Evolutionary conservation across 1,140 invertebrate species (phyloP), one percentile per base, ranked within the genome.

Genomic region (Cylas formicarius): DNA sequence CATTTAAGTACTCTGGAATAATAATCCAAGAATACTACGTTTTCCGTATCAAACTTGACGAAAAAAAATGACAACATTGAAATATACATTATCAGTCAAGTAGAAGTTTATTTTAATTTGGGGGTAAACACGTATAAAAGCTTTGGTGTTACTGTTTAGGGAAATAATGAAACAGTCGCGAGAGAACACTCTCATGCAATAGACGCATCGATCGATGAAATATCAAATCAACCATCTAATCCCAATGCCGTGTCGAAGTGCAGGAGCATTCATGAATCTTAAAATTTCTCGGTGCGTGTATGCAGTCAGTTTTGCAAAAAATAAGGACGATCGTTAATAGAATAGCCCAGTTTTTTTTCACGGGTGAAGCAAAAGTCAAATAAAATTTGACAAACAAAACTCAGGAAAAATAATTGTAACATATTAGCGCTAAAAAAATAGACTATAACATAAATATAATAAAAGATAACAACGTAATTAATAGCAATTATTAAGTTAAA

Each of bases 301-400:
- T n/a, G 8, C n/a, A 26, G 8, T 22, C 34, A 17, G 19, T 36
- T 28, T 28, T n/a, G 14, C 11, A 11, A 28, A n/a, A 28, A 14
- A 28, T 14, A 14, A 28, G 11, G 14, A 28, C 7, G 27, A 28
- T 28, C 7, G 14, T n/a, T 28, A n/a, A n/a, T 14, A 5, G 4
- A 28, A 28, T 28, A n/a, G n/a, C n/a, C n/a, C n/a, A n/a, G n/a
- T n/a, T n/a, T n/a, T n/a, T n/a, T n/a, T n/a, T n/a, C n/a, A n/a
- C 16, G 10, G 6, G 14, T 27, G 21, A 42, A 37, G 27, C 31
- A 51, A 38, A 46, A 36, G 32, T 27, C 26, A 39, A 55, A 52
- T 52, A 55, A 50, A 55, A 55, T 55, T 52, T 50, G 21, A 50
- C 29, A 55, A 55, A 52, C 44, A 56, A 53, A 53, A 56, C 53